Base-by-base conservation (phyloP, 2,797 vertebrate genomes). In the Carduelis carduelis region DNA sequence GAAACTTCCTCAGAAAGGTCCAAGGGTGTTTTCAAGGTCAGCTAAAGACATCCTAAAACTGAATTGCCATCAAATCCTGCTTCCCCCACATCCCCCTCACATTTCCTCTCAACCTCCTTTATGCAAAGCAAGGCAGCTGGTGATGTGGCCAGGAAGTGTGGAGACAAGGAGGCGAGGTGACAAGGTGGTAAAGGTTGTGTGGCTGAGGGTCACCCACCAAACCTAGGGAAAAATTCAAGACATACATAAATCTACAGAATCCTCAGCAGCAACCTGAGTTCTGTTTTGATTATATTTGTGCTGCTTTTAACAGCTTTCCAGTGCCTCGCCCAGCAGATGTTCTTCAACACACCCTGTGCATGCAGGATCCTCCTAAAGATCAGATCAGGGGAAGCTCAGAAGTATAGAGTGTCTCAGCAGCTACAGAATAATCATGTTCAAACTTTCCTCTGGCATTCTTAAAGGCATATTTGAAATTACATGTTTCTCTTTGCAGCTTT, bases 51-150 rank as follows among this genome's bases (percentile, higher is more conserved):
- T 32, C 4, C 18, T 83, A 61, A 81, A 91, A 27, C 5, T 28
- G 16, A 70, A 80, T 8, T 83, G 15, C 16, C 20, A 61, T 70
- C 30, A 77, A 56, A 23, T 39, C 12, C 26, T 34, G 4, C 14
- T 23, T 75, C 21, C 5, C 5, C 11, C 0, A 1, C 4, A 19
- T 49, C 7, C 4, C 6, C 6, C 3, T 74, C 24, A 13, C 1
- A 0, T 23, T 89, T 64, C 12, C 9, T 68, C 46, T 60, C 46
- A 78, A 17, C 4, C 30, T 71, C 10, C 15, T 8, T 50, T 39
- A 46, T 16, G 52, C 17, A n/a, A 24, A 66, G 47, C 17, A 71
- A 80, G n/a, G 60, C 37, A 64, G 28, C n/a, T 66, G 47, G 27
- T 10, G 14, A n/a, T 17, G 19, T 24, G 43, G 30, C 15, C 32